Evolutionary conservation across 1,140 invertebrate species (phyloP).

Genomic region (Sitodiplosis mosellana): DNA sequence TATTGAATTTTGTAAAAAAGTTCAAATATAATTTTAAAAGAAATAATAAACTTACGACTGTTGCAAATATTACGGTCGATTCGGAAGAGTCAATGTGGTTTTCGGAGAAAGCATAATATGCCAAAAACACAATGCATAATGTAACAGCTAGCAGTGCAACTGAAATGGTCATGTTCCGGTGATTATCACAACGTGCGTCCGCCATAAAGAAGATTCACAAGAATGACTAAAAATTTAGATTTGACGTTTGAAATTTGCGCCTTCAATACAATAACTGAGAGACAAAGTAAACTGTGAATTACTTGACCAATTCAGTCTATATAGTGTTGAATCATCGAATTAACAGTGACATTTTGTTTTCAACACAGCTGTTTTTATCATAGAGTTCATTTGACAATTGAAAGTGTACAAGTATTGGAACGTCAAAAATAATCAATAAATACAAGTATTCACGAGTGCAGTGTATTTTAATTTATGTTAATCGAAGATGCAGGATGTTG

Average conservation of each 20-base stretch:
- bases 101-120: conserved; percentile 23
- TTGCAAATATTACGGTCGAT: conserved; percentile 21
- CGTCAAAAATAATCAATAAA: too few relatives aligned
- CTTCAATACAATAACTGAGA: too few relatives aligned
- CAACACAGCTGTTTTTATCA: background rate
- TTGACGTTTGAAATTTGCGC: too few relatives aligned
- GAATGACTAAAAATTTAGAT: background rate
- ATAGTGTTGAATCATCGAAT: background rate
- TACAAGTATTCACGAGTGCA: too few relatives aligned
- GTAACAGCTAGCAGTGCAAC: conserved; percentile 20
- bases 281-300: too few relatives aligned
- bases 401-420: too few relatives aligned
- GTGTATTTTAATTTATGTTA: too few relatives aligned
- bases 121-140: conserved; percentile 21
- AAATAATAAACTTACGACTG: conserved; percentile 15
- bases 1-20: background rate
- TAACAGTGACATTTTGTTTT: background rate
- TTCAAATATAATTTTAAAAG: background rate
- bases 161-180: conserved; percentile 8
- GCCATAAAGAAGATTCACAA: background rate
- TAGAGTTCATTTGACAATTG: background rate
- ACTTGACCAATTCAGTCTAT: too few relatives aligned
- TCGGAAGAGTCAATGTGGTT: conserved; percentile 21
- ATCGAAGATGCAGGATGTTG: conserved; percentile 4
- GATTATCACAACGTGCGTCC: background rate